A percentile compares a stretch with the other conserved stretches of the same genome.
Evolutionary conservation across 2,888 invertebrate genomes (phyloP).

Genomic region (Cosmia trapezina): DNA sequence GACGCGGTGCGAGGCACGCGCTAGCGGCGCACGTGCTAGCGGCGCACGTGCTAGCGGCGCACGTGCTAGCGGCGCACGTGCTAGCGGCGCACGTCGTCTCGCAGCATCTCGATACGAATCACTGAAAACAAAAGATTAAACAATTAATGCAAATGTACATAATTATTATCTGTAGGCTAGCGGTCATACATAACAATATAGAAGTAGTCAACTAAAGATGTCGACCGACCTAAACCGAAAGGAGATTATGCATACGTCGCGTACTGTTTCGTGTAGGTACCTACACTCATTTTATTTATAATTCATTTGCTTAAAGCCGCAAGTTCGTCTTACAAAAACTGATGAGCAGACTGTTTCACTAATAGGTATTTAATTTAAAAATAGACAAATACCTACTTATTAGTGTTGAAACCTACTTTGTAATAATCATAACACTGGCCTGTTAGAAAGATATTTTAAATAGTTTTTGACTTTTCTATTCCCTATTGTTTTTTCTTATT

Average conservation of each 20-base stretch:
- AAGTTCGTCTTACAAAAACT: background rate
- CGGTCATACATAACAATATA: background rate
- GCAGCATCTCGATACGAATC: conserved; percentile 8
- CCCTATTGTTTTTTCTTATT: no score
- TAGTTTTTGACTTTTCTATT: no score
- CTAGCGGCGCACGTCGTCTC: background rate
- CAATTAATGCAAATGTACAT: conserved; percentile 29
- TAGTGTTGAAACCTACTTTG: no score
- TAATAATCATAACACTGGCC: no score
- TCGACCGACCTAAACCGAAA: no score
- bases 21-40: no score
- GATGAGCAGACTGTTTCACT: background rate
- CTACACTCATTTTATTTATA: background rate
- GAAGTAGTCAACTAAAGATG: no score
- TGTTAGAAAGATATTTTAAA: no score
- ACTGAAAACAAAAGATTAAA: background rate
- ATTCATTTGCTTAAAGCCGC: background rate
- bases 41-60: no score
- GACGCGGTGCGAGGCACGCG: no score
- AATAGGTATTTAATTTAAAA: background rate
- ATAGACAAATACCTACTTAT: background rate
- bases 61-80: no score
- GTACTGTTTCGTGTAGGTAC: background rate
- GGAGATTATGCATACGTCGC: no score
- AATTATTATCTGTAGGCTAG: conserved; percentile 24